Evolutionary conservation across 2,888 invertebrate genomes (phyloP).

Genomic region (Diloba caeruleocephala): DNA sequence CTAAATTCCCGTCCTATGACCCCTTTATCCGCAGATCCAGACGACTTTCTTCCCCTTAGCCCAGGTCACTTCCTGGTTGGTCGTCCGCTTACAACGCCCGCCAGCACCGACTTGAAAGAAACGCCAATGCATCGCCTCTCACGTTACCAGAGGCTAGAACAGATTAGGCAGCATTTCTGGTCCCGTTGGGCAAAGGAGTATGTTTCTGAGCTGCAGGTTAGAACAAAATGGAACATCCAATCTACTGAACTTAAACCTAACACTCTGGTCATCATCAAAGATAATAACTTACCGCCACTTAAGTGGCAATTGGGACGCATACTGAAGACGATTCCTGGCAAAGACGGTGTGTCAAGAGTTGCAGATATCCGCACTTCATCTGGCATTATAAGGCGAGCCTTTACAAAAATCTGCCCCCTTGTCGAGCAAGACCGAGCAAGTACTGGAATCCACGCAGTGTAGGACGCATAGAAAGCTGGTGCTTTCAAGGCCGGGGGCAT

Average conservation of each 20-base stretch:
- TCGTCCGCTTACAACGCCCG: too few species aligned
- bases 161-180: neutral
- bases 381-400: too few species aligned
- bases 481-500: too few species aligned
- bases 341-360: neutral
- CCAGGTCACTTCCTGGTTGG: conserved; percentile 4
- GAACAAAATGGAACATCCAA: neutral
- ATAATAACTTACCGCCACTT: too few species aligned
- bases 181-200: neutral
- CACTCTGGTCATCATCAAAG: neutral
- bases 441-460: too few species aligned
- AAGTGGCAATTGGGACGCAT: conserved; percentile 2
- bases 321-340: neutral
- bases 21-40: too few species aligned
- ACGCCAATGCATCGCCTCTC: too few species aligned
- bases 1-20: neutral
- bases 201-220: neutral
- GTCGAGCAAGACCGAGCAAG: too few species aligned
- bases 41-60: neutral
- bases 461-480: too few species aligned
- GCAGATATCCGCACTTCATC: too few species aligned
- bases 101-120: too few species aligned
- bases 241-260: neutral
- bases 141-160: neutral
- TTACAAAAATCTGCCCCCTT: too few species aligned